phyloP scores from a whole-genome alignment of 2,113 vertebrate species.

The Cricetomys ansorgei region DNA sequence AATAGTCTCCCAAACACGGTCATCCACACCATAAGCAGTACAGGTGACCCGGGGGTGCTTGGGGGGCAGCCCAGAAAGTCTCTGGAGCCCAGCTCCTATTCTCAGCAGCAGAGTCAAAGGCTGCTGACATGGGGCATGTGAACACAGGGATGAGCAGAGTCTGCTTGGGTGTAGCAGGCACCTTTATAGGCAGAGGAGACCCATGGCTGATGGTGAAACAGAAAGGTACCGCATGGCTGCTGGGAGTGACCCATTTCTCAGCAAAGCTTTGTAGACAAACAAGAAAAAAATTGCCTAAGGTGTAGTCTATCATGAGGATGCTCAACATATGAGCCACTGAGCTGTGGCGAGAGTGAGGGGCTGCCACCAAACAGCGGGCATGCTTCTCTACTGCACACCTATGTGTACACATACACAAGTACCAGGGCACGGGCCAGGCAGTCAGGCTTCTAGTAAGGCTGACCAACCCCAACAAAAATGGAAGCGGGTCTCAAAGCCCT shows the following conservation, averaged over 20 bases:
- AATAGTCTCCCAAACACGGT: background rate
- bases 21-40: background rate
- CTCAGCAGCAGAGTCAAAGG: background rate
- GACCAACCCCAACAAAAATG: background rate
- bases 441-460: background rate
- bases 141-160: too few relatives aligned
- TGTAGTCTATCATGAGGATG: background rate
- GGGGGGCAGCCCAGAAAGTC: background rate
- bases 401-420: background rate
- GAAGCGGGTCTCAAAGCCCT: background rate
- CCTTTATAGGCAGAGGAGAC: background rate
- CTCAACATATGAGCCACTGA: background rate
- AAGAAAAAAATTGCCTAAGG: background rate
- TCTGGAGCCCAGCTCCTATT: background rate
- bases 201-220: background rate
- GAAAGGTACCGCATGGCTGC: background rate
- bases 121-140: background rate
- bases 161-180: background rate
- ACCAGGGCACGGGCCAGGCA: rapidly evolving
- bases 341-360: background rate
- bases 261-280: background rate
- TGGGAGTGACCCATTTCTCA: background rate
- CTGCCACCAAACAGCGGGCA: background rate
- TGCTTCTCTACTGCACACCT: background rate
- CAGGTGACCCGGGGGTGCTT: background rate